These are phyloP conservation scores for Zoanthus gigantus DNA, from an alignment of 92 coral and sea anemone species.

Conservation along the genomic window DNA sequence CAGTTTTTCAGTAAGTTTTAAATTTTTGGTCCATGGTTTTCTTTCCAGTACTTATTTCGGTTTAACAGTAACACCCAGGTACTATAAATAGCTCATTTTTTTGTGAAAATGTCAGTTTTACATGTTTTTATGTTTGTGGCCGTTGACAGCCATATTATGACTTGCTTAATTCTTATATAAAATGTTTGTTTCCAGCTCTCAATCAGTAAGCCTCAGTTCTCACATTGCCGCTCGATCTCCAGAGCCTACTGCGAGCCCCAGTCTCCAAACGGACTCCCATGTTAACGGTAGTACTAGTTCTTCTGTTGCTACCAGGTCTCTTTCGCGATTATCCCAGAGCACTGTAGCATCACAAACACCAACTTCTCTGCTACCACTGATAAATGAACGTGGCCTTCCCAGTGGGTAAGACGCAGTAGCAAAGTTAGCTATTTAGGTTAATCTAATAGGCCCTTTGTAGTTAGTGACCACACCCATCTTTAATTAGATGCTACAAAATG, in stretches of 20 bases:
- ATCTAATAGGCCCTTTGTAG: too few relatives aligned
- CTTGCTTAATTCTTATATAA: background rate
- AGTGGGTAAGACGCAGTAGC: conserved; percentile 76
- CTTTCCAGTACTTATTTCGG: background rate
- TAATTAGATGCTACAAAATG: too few relatives aligned
- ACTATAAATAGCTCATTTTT: background rate
- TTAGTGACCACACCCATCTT: too few relatives aligned
- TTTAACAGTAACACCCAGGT: background rate
- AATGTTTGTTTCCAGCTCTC: conserved; percentile 67
- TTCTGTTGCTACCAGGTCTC: conserved; percentile 66
- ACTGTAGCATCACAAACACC: conserved; percentile 72
- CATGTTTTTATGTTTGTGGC: background rate
- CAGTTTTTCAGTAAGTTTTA: background rate
- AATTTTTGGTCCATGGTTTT: background rate
- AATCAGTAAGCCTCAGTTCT: conserved; percentile 77
- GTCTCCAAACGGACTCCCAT: conserved; percentile 51
- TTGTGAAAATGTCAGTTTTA: background rate
- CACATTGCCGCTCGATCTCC: conserved; percentile 60
- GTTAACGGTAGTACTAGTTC: conserved; percentile 70
- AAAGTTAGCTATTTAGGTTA: too few relatives aligned
- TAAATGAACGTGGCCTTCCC: conserved; percentile 87
- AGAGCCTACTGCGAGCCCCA: conserved; percentile 59
- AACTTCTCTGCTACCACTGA: conserved; percentile 76
- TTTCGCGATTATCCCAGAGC: conserved; percentile 53
- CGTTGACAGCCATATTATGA: background rate